Evolutionary conservation across 1,140 invertebrate species (phyloP), one percentile per base, ranked within the genome.

Genomic region (Drosophila pectinifera): DNA sequence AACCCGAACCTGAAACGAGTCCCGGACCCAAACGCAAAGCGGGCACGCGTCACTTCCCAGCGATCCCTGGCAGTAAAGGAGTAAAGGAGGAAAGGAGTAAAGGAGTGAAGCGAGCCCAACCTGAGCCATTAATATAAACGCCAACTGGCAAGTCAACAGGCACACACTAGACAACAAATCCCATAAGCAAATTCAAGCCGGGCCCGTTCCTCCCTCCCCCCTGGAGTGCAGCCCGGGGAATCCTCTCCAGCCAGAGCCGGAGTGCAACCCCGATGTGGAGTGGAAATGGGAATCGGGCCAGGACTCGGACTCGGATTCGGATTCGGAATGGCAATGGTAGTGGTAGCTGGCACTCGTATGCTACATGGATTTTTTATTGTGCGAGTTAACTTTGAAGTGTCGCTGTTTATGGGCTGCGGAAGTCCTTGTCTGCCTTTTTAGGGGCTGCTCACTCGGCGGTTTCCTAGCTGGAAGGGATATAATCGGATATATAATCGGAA

Each of bases 341-440:
- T 31, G 31, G 53, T 31, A 7, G 20, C 28, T 48, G 34, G 57
- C n/a, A 82, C 39, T 63, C 65, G 78, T 69, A 14, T 22, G 49
- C 49, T 6, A 84, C 81, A 78, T 39, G 73, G 72, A 72, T 81
- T 86, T 86, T 86, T 84, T 84, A 86, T 86, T 86, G 82, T 72
- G 78, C 82, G 78, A 86, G 82, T 86, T 86, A 88, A 86, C 83
- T 88, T 82, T 86, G 78, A 86, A 86, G 83, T 86, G 82, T 79
- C 83, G 82, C 75, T 74, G 78, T 83, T 83, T 83, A 83, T 75
- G 80, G 69, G 45, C 55, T 51, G 58, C 45, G 68, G 46, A 79
- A 78, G 58, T 73, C 43, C 34, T 59, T 20, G 63, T 62, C 43
- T 67, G 74, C 13, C 45, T 8, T 43, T 31, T 54, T 16, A 36